Evolutionary conservation across 2,797 vertebrate species (phyloP), one percentile per base, ranked within the genome.

Genomic region (Neostethus bicornis): DNA sequence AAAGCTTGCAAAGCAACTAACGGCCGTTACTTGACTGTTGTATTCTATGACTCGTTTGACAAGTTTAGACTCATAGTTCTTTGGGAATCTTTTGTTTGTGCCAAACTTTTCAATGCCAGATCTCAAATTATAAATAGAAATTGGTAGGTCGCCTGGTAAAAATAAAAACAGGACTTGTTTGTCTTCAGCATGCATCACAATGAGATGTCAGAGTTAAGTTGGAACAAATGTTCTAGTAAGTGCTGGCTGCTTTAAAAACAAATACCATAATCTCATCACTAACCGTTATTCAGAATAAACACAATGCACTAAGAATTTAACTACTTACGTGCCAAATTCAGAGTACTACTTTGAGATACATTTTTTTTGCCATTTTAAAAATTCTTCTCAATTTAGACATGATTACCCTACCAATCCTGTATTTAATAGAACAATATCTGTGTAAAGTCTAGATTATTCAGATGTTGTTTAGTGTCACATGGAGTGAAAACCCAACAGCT

Each of bases 401-500:
- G n/a, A n/a, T n/a, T n/a, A n/a, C n/a, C n/a, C n/a, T n/a, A n/a
- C n/a, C 24, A 1, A 5, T 24, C 26, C 26, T 8, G 26, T 8
- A 26, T 7, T 8, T 26, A 8, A 26, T 26, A 25, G 2, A 26
- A 32, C 12, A 14, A 5, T 14, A 35, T 35, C 34, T 16, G 57
- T 45, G 50, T 10, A 29, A 38, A 5, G 31, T 7, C 26, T 39
- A 44, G 46, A 7, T 48, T 46, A 16, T 35, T 34, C 9, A 38
- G 38, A 3, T 56, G 25, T n/a, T 44, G 32, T 31, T 55, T 28
- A 19, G n/a, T n/a, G n/a, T n/a, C n/a, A n/a, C n/a, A n/a, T n/a
- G n/a, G n/a, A n/a, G n/a, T n/a, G n/a, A 72, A 61, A 59, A 41
- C 38, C 28, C 5, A 43, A 50, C 47, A 60, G 67, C 52, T 74